Conservation (phyloP, 2,888 invertebrate genomes). For the Conchocele bisecta region DNA sequence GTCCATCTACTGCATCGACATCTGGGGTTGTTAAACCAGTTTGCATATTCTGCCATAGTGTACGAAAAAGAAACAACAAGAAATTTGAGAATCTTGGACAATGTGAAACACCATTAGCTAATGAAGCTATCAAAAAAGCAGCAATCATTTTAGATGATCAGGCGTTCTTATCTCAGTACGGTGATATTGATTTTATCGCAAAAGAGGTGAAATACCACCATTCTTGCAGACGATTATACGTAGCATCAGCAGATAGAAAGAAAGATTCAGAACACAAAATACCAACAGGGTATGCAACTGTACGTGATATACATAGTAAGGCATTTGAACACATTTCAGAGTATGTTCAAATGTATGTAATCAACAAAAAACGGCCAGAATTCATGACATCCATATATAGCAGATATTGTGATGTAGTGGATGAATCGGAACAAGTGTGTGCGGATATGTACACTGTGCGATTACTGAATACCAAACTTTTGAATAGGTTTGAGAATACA, state of each 20-base stretch:
- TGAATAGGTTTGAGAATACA: background rate
- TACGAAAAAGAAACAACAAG: no score
- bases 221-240: conserved; percentile 6
- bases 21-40: conserved; percentile 1
- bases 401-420: background rate
- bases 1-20: background rate
- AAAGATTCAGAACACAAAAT: background rate
- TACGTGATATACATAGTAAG: background rate
- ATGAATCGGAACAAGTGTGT: background rate
- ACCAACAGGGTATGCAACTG: no score
- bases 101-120: background rate
- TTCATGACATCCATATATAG: conserved; percentile 10
- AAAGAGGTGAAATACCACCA: conserved; percentile 20
- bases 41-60: conserved; percentile 14
- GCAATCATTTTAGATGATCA: conserved; percentile 11
- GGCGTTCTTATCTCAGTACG: conserved; percentile 15
- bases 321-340: conserved; percentile 4
- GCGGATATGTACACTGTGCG: conserved; percentile 3
- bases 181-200: conserved; percentile 20
- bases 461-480: conserved; percentile 2
- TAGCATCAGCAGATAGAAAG: conserved; percentile 2
- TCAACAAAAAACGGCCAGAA: conserved; percentile 1
- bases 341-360: background rate
- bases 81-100: background rate
- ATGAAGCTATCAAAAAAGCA: conserved; percentile 2